These are phyloP conservation scores for Eristalis intricaria DNA, from an alignment of 2,888 invertebrate genomes.

Conservation along the genomic window DNA sequence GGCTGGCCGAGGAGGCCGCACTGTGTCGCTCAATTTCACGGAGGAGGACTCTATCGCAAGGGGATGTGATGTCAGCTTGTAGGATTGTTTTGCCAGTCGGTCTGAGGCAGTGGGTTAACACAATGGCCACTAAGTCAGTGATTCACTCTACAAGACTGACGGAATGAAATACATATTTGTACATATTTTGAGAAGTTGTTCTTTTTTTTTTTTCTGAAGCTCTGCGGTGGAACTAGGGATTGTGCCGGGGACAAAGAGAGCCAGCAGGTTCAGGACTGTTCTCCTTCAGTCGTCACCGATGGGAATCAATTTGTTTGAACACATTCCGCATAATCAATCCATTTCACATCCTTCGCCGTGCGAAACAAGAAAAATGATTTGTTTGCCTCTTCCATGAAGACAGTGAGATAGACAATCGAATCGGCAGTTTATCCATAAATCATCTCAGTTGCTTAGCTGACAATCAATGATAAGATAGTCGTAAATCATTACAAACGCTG, in stretches of 20 bases:
- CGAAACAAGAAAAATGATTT: no score
- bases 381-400: no score
- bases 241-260: no score
- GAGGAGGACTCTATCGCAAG: not conserved
- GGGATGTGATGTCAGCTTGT: not conserved
- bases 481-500: not conserved
- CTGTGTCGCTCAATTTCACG: not conserved
- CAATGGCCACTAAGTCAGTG: not conserved
- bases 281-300: no score
- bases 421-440: not conserved
- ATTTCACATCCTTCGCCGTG: no score
- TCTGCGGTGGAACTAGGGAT: no score
- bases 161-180: not conserved
- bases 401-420: not conserved
- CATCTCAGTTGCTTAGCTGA: not conserved
- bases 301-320: no score
- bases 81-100: not conserved
- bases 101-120: not conserved
- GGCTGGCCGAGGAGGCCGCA: not conserved
- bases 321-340: no score
- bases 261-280: no score
- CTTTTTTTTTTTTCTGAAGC: no score
- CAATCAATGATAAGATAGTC: not conserved
- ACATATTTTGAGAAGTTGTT: no score
- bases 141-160: not conserved